Base-by-base conservation (phyloP, 2,888 invertebrate genomes). In the Cheilosia soror region DNA sequence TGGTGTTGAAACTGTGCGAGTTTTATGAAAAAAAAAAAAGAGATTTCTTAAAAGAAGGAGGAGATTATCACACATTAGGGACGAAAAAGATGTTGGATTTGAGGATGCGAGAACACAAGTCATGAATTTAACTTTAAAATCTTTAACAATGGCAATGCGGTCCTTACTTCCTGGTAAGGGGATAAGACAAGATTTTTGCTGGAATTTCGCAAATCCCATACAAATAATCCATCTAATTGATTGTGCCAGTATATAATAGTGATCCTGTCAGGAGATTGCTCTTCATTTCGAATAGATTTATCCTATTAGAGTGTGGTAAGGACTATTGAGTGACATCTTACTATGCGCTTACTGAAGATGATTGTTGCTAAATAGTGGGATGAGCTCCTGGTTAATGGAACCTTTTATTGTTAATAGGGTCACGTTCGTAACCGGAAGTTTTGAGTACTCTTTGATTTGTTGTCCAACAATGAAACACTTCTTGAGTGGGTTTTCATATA, bases 41-140 rank as follows among this genome's bases (percentile, higher is more conserved):
- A 11, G 25, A 62, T 47, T 62, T 5, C 47, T 11, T 15, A 20
- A 29, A 25, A 42, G 11, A 44, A 62, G 15, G 42, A 29, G 33
- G 49, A 6, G 65, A 65, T 65, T 65, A 65, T 65, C 65, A 51
- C 65, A 65, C 65, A 51, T 49, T 65, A 37, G 33, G 40, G 37
- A 51, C 25, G 6, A 15, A 33, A n/a, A 7, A 3, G 6, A 15
- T 47, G 44, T 15, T 44, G 2, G 2, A 7, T 9, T 60, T 5
- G 4, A 31, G 31, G 15, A 62, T 63, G 65, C 25, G n/a, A 15
- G 55, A 57, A 29, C 68, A 44, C 44, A 25, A 57, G 68, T 68
- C 55, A 66, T 40, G 40, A 51, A 29, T 66, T 66, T 53, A 66
- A 37, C 37, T 37, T 37, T 37, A 3, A 4, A 37, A 37, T 37